Base-by-base conservation (phyloP, 2,888 invertebrate genomes). In the Drosophila lacicola region DNA sequence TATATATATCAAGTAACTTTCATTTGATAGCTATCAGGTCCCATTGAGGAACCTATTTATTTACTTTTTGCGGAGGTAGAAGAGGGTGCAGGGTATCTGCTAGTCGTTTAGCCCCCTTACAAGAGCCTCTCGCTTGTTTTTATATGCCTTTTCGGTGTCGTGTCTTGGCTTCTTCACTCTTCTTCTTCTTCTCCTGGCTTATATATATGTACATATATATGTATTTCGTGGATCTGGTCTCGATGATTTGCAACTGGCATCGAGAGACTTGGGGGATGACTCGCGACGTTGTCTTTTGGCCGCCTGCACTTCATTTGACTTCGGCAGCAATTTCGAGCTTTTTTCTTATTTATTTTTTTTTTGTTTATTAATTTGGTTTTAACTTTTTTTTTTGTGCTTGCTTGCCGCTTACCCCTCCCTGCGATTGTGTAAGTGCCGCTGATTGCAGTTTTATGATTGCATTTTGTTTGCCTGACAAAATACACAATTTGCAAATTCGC, bases 401-500 rank as follows among this genome's bases (percentile, higher is more conserved):
- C 11, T 8, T 44, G 21, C 44, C 19, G 44, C 19, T 17, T 17
- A 13, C 6, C 6, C 19, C 6, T 44, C 21, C 8, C 3, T 2
- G 13, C 19, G 19, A 37, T 57, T 57, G 56, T 57, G 50, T 57
- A 57, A 57, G 56, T 39, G 49, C 37, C 37, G 56, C 50, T 29
- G 56, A 57, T 49, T 57, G 56, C 56, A 29, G 37, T 39, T 57
- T 49, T 57, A 57, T 49, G 56, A 57, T 49, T 55, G 55, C 55
- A 55, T 45, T 55, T 55, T 45, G 25, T 17, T 45, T 37, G 25
- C 36, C 44, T 45, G 36, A 45, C 54, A 45, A 34, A 34, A 36
- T 44, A n/a, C 45, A 14, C 55, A 45, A 45, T 55, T 45, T 17
- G 45, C 45, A 55, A 55, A 46, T 55, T 45, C 17, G 45, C 55